Base-by-base conservation (phyloP, 2,113 vertebrate genomes). In the Macrotus californicus region DNA sequence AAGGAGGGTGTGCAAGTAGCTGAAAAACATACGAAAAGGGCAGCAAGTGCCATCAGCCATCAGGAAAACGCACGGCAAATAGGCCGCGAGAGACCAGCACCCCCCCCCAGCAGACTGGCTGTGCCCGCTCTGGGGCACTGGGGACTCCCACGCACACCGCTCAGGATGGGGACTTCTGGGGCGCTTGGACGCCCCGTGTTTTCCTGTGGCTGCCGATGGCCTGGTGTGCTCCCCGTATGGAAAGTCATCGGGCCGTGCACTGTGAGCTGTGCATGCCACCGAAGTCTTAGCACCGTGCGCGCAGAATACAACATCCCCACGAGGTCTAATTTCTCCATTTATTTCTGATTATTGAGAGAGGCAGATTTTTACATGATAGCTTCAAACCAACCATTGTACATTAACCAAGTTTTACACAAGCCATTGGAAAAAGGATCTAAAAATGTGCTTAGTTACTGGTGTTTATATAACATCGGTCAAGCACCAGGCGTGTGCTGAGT, bases 281-380 rank as follows among this genome's bases (percentile, higher is more conserved):
- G 14, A 84, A 48, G 18, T 2, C 39, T 26, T 31, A 31, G 29
- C 4, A 70, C 24, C 83, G n/a, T 59, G 54, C 0, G 2, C 69
- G 48, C 6, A 54, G 48, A 73, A 90, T 43, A 46, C 92, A 93
- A 86, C 18, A 70, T 87, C 67, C 64, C 8, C 6, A 39, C 66
- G 54, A 72, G 61, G 34, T 31, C 48, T 80, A 91, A 96, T 92
- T 97, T 96, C 97, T 92, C 96, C 91, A 89, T 98, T 98, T 98
- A 98, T 98, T 98, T 97, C 81, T 34, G 79, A 86, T 97, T 96
- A 97, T 97, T 97, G 97, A 93, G 96, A 98, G 98, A 98, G 97
- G 97, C 98, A 98, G 98, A 85, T 94, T 97, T 97, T 95, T 97
- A 98, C 97, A 98, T 21, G 70, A 97, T 96, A 98, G 96, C 97